Percentiles rank a stretch among this genome's conserved stretches.
These are phyloP conservation scores for Myotis brandtii DNA, from an alignment of 2,113 vertebrate species.

Conservation along the genomic window DNA sequence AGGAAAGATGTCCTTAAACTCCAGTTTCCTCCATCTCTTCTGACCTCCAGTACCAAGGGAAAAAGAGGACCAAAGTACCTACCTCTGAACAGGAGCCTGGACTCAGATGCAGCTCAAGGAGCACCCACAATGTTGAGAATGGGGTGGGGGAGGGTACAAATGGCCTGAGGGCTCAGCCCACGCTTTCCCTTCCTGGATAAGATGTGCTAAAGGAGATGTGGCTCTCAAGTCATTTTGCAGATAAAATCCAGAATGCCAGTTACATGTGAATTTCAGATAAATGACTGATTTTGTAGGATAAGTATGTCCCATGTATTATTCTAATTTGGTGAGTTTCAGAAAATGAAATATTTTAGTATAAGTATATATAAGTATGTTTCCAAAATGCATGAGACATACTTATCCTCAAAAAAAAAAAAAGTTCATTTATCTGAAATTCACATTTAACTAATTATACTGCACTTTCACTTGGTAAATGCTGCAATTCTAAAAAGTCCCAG, in stretches of 20 bases:
- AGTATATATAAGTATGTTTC: not conserved
- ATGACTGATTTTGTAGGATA: not conserved
- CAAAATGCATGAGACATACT: not conserved
- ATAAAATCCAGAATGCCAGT: not conserved
- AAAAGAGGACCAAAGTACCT: not conserved
- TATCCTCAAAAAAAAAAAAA: not conserved
- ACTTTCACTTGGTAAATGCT: not conserved
- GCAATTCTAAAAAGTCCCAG: not conserved
- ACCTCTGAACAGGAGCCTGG: not conserved
- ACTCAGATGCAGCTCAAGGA: not conserved
- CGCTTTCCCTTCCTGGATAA: not conserved
- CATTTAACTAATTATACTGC: not conserved
- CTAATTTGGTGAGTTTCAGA: not conserved
- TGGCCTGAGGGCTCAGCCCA: not conserved
- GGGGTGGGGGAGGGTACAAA: not conserved
- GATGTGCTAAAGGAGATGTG: not conserved
- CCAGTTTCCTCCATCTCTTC: not conserved
- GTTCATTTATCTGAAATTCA: slow-evolving; percentile 4
- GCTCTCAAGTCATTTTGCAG: not conserved
- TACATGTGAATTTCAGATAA: not conserved
- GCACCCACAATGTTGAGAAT: not conserved
- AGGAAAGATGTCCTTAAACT: not conserved
- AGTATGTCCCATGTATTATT: not conserved
- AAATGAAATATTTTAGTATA: slow-evolving; percentile 11
- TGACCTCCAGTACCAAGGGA: not conserved